Base-by-base conservation (phyloP, 2,797 vertebrate genomes). In the Rhinogobio ventralis region DNA sequence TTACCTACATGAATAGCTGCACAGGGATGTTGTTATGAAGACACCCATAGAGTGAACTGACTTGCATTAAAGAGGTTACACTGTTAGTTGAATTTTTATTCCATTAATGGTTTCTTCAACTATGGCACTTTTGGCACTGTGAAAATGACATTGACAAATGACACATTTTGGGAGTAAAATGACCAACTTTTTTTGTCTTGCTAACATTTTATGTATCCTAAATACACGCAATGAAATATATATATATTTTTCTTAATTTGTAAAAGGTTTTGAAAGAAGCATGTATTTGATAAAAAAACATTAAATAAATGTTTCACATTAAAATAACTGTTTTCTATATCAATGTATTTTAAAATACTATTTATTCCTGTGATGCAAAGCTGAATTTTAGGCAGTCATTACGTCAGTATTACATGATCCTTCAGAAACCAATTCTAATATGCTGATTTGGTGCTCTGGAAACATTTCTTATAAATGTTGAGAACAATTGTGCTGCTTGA, bases 1-100 rank as follows among this genome's bases (percentile, higher is more conserved):
- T 76, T 42, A 77, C n/a, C 23, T 25, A 42, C 74, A 77, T 15
- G 55, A 77, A 77, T 60, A n/a, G 53, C 53, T 60, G 55, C 53
- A 14, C 55, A 0, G 55, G 53, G 33, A 42, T 6, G 36, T 23
- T 9, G 53, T 77, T 77, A 60, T 77, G 36, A 60, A 42, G 36
- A 77, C 1, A 2, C 23, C 51, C 33, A 39, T 76, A 4, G 2
- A 10, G 33, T 60, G 36, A 77, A 77, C 36, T 42, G 74, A 60
- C 74, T 28, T 17, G 53, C 23, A 60, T 60, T 77, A 60, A 25
- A 77, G n/a, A 28, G n/a, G 51, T 10, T 55, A 39, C 23, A 9
- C 53, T 39, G 23, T 8, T 51, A 60, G 14, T 77, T 1, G 1
- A 25, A 77, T 19, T 17, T 7, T 8, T 57, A 42, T 19, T 42